phyloP scores from a whole-genome alignment of 1,140 invertebrate species.

The Drosophila pruinosa region DNA sequence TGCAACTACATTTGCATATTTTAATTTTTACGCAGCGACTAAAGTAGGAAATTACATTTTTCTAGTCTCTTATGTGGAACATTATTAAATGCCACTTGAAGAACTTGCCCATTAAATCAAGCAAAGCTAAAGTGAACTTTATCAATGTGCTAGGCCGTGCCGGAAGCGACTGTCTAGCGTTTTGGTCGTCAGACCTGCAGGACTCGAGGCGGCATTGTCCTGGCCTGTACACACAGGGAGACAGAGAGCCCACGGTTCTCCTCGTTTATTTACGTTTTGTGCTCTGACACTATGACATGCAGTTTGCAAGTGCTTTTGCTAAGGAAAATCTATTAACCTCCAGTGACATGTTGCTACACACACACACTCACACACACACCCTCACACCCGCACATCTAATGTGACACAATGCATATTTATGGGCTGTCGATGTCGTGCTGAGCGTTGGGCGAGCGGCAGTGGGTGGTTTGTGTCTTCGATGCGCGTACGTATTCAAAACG shows the following conservation, averaged over 20 bases:
- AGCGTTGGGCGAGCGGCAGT: background rate
- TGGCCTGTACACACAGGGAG: background rate
- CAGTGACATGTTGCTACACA: slow-evolving; percentile 60
- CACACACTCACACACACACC: slow-evolving; percentile 1
- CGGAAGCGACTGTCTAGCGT: slow-evolving; percentile 28
- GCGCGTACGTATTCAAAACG: background rate
- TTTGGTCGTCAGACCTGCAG: background rate
- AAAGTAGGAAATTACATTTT: background rate
- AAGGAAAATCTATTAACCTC: slow-evolving; percentile 81
- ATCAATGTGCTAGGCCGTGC: slow-evolving; percentile 28
- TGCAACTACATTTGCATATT: background rate
- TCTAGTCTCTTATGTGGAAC: background rate
- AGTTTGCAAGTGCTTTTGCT: slow-evolving; percentile 53
- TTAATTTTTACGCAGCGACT: background rate
- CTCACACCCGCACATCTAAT: slow-evolving; percentile 45
- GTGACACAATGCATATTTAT: slow-evolving; percentile 81
- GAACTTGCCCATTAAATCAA: slow-evolving; percentile 13
- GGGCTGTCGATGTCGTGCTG: slow-evolving; percentile 31
- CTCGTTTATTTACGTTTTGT: slow-evolving; percentile 22
- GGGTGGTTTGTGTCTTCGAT: slow-evolving; percentile 2
- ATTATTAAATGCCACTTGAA: background rate
- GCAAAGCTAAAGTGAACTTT: slow-evolving; percentile 26
- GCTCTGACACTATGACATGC: slow-evolving; percentile 63
- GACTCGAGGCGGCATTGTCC: slow-evolving; percentile 3
- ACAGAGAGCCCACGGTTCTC: background rate